Conservation (phyloP, 2,797 vertebrate genomes). For the Fistularia commersonii region DNA sequence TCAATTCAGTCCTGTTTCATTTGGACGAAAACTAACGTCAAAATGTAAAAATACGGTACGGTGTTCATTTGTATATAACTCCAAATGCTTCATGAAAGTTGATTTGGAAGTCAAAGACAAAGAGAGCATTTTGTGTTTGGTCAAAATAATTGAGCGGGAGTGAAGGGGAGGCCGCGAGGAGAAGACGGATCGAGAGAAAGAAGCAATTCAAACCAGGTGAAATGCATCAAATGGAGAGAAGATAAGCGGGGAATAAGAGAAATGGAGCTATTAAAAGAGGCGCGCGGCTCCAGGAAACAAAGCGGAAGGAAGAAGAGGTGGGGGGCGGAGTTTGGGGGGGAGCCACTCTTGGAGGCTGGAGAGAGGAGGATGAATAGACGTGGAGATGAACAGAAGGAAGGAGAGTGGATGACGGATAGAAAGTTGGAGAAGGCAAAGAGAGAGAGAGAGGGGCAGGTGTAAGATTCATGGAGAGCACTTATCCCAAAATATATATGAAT, state of each 20-base stretch:
- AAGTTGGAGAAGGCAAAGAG: slow-evolving; percentile 42
- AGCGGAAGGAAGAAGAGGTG: slow-evolving; percentile 34
- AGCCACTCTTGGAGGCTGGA: slow-evolving; percentile 34
- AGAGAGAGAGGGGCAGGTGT: slow-evolving; percentile 53
- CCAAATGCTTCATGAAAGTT: no score
- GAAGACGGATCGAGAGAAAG: slow-evolving; percentile 37
- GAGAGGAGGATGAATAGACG: slow-evolving; percentile 54
- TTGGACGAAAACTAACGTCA: no score
- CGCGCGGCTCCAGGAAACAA: slow-evolving; percentile 31
- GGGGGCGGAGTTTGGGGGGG: no score
- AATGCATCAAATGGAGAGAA: slow-evolving; percentile 62
- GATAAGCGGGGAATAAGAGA: slow-evolving; percentile 57
- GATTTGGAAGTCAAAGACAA: no score
- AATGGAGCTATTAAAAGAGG: slow-evolving; percentile 61
- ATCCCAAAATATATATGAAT: slow-evolving; percentile 66
- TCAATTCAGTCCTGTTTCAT: no score
- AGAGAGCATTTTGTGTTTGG: no score
- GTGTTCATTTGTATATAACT: no score
- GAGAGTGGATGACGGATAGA: slow-evolving; percentile 46
- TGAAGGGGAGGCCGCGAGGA: background rate
- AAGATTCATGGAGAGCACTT: slow-evolving; percentile 65
- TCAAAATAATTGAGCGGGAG: no score
- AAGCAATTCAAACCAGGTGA: slow-evolving; percentile 58
- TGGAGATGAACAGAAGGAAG: slow-evolving; percentile 48
- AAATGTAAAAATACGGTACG: no score